A percentile compares a stretch with the other conserved stretches of the same genome.
These are phyloP conservation scores for Mormyrops boulengeri DNA, from an alignment of 2,797 vertebrate species.

Conservation along the genomic window DNA sequence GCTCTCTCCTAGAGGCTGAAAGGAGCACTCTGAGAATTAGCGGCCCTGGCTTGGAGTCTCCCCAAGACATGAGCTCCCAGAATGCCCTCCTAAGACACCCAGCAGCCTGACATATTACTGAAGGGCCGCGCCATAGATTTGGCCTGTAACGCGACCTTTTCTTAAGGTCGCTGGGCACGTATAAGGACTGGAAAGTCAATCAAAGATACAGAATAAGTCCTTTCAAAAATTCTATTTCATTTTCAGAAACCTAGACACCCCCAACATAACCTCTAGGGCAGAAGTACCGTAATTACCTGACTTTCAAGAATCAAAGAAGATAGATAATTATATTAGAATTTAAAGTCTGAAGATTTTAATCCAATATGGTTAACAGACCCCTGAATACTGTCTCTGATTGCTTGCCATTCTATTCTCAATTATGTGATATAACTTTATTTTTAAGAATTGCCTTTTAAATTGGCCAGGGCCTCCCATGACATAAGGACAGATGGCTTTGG, in stretches of 20 bases:
- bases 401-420: neutral
- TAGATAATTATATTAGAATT: constrained; percentile 9
- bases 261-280: neutral
- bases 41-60: neutral
- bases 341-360: neutral
- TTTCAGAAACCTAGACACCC: neutral
- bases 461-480: neutral
- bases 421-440: neutral
- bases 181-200: neutral
- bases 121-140: neutral
- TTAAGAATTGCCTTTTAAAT: constrained; percentile 1
- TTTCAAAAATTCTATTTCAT: neutral
- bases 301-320: constrained; percentile 5
- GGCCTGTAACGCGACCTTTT: neutral
- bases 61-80: neutral
- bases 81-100: neutral
- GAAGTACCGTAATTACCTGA: neutral
- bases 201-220: constrained; percentile 7
- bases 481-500: neutral
- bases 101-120: neutral
- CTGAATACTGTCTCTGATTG: neutral
- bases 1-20: neutral
- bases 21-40: neutral
- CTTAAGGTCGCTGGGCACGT: neutral
- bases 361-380: neutral